Evolutionary conservation across 2,113 vertebrate genomes (phyloP).

Genomic region (Corythoichthys haematopterus): DNA sequence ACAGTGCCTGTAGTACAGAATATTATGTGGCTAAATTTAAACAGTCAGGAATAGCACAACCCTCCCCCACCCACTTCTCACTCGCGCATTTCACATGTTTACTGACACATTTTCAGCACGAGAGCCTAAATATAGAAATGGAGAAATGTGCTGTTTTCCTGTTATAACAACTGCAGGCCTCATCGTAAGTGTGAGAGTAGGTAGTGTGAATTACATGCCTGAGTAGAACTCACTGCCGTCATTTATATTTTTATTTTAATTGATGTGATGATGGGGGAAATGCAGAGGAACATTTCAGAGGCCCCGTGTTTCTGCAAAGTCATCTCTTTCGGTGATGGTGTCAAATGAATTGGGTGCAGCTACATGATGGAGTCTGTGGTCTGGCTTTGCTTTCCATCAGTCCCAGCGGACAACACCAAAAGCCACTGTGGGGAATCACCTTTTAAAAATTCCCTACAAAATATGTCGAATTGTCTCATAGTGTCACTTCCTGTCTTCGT

Average conservation of each 20-base stretch:
- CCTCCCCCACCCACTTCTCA: not conserved
- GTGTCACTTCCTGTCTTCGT: not conserved
- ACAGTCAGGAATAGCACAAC: not conserved
- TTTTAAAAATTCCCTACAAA: not conserved
- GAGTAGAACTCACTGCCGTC: not conserved
- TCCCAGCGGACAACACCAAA: not conserved
- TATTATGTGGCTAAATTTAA: not conserved
- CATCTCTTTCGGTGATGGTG: not conserved
- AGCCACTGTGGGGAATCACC: slow-evolving; percentile 2
- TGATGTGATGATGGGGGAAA: not conserved
- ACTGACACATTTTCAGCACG: not conserved
- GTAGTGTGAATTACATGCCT: not conserved
- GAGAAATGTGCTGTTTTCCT: not conserved
- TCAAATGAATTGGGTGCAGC: not conserved
- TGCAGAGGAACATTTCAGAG: not conserved
- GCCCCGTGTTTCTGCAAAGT: not conserved
- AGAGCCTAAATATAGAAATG: not conserved
- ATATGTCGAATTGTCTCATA: not conserved
- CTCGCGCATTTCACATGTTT: not conserved
- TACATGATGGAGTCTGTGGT: not conserved
- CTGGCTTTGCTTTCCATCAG: not conserved
- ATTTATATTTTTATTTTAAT: not conserved
- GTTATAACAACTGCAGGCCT: not conserved
- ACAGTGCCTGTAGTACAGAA: not conserved
- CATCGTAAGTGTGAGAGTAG: not conserved